Evolutionary conservation across 1,140 invertebrate species (phyloP).

Genomic region (Drosophila pseudoananassae): DNA sequence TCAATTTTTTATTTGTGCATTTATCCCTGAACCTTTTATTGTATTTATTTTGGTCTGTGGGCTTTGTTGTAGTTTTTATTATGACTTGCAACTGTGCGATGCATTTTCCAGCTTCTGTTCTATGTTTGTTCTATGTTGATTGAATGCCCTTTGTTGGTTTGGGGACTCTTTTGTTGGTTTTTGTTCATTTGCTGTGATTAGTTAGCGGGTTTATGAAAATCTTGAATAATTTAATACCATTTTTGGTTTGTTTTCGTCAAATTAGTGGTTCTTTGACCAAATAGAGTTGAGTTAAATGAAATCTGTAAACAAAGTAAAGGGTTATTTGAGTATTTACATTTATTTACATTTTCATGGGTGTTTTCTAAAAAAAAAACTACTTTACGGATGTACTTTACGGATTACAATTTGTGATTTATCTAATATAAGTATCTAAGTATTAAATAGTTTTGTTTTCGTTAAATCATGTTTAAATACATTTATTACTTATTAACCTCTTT

Average conservation of each 20-base stretch:
- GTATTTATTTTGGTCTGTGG: constrained; percentile 58
- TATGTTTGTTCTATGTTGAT: constrained; percentile 67
- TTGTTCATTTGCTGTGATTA: constrained; percentile 56
- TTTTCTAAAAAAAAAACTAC: too few relatives aligned
- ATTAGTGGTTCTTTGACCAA: constrained; percentile 8
- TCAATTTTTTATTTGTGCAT: constrained; percentile 13
- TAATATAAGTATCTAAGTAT: too few relatives aligned
- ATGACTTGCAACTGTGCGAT: constrained; percentile 74
- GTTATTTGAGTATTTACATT: not conserved
- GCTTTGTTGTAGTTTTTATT: constrained; percentile 74
- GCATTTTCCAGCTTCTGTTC: constrained; percentile 16
- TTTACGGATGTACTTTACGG: too few relatives aligned
- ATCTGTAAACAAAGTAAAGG: constrained; percentile 9
- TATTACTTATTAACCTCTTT: constrained; percentile 5
- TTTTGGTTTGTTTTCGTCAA: constrained; percentile 10
- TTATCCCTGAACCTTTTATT: constrained; percentile 16
- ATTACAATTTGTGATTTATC: too few relatives aligned
- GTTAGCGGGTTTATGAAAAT: constrained; percentile 37
- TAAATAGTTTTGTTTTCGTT: too few relatives aligned
- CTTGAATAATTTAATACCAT: constrained; percentile 34
- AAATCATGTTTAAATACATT: constrained; percentile 24
- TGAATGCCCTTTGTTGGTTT: constrained; percentile 73
- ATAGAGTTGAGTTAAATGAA: constrained; percentile 1
- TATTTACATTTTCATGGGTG: too few relatives aligned
- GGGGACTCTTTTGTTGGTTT: constrained; percentile 42